Evolutionary conservation across 1,140 invertebrate genomes (phyloP).

Genomic region (Formica selysi): DNA sequence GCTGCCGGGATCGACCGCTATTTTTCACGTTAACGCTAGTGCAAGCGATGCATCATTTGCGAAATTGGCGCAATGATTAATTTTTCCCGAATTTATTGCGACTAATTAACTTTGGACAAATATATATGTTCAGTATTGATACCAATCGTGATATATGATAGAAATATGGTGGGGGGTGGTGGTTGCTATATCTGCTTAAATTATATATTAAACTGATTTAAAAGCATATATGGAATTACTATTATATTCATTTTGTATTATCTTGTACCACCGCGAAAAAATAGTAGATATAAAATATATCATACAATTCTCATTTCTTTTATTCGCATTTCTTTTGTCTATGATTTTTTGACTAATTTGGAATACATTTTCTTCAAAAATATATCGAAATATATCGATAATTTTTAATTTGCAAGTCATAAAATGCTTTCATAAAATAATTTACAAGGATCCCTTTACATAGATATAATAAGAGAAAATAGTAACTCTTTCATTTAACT

Average conservation of each 20-base stretch:
- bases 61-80: conserved; percentile 12
- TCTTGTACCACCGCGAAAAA: not conserved
- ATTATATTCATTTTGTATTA: not conserved
- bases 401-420: not conserved
- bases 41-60: conserved; percentile 7
- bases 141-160: not conserved
- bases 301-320: not conserved
- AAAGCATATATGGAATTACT: not conserved
- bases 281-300: not conserved
- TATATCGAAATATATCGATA: not conserved
- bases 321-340: not conserved
- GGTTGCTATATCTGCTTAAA: not conserved
- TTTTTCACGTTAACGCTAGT: conserved; percentile 23
- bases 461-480: not conserved
- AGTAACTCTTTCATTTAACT: not conserved
- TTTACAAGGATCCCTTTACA: not conserved
- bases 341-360: not conserved
- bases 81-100: conserved; percentile 17
- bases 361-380: not conserved
- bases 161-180: not conserved
- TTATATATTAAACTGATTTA: conserved; percentile 31
- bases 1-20: conserved; percentile 33
- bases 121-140: not conserved
- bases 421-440: not conserved
- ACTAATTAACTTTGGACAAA: not conserved